Conservation (phyloP, 92 coral and sea anemone species). For the Pocillopora meandrina region DNA sequence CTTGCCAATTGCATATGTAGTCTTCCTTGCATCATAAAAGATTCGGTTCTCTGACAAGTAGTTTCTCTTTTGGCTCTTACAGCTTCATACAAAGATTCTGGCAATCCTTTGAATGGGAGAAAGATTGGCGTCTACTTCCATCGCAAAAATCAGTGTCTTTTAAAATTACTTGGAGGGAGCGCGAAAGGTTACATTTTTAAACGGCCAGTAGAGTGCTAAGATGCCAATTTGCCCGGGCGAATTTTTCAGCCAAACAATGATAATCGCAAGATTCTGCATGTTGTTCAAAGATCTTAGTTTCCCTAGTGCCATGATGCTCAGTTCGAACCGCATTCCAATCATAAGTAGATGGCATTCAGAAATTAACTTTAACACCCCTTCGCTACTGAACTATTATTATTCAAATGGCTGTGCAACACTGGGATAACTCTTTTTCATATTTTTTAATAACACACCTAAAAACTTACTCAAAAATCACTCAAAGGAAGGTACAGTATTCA, state of each 20-base stretch:
- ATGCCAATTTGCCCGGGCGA: neutral
- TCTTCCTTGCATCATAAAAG: too few relatives aligned
- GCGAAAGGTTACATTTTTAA: conserved; percentile 10
- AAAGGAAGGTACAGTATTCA: too few relatives aligned
- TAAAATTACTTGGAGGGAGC: neutral
- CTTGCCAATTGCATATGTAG: too few relatives aligned
- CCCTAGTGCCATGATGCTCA: too few relatives aligned
- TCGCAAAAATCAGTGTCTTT: neutral
- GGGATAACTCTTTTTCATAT: too few relatives aligned
- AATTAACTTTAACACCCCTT: neutral
- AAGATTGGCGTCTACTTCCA: neutral
- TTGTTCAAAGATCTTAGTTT: too few relatives aligned
- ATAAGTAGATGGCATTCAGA: neutral
- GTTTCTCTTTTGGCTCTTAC: neutral
- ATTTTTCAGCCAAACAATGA: too few relatives aligned
- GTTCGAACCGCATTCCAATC: too few relatives aligned
- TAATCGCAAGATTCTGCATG: neutral
- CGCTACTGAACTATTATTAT: neutral
- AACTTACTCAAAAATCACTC: too few relatives aligned
- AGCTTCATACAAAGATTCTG: neutral
- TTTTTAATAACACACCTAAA: too few relatives aligned
- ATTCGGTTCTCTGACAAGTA: too few relatives aligned
- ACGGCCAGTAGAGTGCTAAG: neutral
- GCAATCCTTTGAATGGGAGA: neutral
- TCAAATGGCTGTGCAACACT: neutral